Percentiles rank a stretch among this genome's conserved stretches.
phyloP scores from a whole-genome alignment of 1,140 invertebrate species.

The Drosophila seguyi region DNA sequence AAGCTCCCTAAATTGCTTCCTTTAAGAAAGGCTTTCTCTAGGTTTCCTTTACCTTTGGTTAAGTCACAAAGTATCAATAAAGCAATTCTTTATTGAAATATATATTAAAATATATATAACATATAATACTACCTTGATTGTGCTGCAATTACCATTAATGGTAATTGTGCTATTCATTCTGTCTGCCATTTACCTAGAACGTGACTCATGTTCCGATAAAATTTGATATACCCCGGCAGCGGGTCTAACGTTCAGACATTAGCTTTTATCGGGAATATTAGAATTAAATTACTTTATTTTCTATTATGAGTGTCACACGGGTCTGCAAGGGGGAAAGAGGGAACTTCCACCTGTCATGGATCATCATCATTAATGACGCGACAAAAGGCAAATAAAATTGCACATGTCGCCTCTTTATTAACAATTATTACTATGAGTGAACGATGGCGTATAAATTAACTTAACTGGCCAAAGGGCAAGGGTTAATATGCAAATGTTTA shows the following conservation, averaged over 20 bases:
- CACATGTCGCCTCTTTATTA: slow-evolving; percentile 12
- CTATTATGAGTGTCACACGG: too few relatives aligned
- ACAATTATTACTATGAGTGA: not conserved
- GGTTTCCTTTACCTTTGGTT: too few relatives aligned
- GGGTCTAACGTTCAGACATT: not conserved
- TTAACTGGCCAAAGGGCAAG: slow-evolving; percentile 3
- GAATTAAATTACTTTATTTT: not conserved
- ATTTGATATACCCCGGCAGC: not conserved
- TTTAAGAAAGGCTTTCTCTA: too few relatives aligned
- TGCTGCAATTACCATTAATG: not conserved
- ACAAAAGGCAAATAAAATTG: not conserved
- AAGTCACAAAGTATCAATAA: too few relatives aligned
- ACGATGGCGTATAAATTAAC: slow-evolving; percentile 3
- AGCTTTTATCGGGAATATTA: not conserved
- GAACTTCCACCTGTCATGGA: not conserved
- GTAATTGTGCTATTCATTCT: not conserved
- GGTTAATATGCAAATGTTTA: slow-evolving; percentile 8
- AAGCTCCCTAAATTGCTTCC: too few relatives aligned
- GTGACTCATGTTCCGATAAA: slow-evolving; percentile 1
- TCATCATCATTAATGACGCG: not conserved
- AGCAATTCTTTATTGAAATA: not conserved
- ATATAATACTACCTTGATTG: not conserved
- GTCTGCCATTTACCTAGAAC: not conserved
- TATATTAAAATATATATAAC: not conserved
- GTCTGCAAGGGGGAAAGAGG: not conserved